Evolutionary conservation across 2,888 invertebrate species (phyloP).

Genomic region (Mallateleia sp.): DNA sequence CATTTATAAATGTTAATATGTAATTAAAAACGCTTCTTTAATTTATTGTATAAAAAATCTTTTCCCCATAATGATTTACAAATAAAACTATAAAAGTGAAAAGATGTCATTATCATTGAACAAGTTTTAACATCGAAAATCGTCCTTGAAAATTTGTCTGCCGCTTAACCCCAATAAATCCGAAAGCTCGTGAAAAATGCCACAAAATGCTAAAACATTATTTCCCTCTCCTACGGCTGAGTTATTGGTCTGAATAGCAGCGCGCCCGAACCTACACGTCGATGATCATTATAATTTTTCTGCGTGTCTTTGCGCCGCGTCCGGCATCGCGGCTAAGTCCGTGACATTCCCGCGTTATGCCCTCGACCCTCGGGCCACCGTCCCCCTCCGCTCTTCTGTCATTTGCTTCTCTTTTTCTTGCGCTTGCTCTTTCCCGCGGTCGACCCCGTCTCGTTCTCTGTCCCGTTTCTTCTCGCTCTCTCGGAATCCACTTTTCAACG

Average conservation of each 20-base stretch:
- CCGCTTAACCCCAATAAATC: conserved; percentile 5
- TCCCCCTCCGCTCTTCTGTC: conserved; percentile 20
- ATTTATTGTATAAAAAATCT: too few relatives aligned
- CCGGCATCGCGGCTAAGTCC: conserved; percentile 63
- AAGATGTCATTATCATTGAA: too few relatives aligned
- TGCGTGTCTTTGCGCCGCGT: conserved; percentile 55
- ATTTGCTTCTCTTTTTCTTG: conserved; percentile 62
- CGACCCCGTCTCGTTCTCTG: conserved; percentile 54
- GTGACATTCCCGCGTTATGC: conserved; percentile 74
- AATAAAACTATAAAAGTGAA: too few relatives aligned
- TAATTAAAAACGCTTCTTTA: too few relatives aligned
- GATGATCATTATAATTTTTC: conserved; percentile 72
- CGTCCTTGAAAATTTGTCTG: conserved; percentile 2
- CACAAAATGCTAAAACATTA: conserved; percentile 41
- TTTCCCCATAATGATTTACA: too few relatives aligned
- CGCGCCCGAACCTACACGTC: conserved; percentile 43
- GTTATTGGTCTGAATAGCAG: conserved; percentile 55
- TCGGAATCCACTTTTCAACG: conserved; percentile 84
- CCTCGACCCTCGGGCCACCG: conserved; percentile 67
- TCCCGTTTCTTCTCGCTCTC: conserved; percentile 71
- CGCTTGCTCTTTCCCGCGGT: conserved; percentile 59
- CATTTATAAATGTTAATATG: too few relatives aligned
- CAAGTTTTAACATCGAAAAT: background rate
- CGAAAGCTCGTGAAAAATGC: conserved; percentile 31
- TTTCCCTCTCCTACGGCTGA: conserved; percentile 29